Evolutionary conservation across 1,140 invertebrate genomes (phyloP).

Genomic region (Neuroterus valhalla): DNA sequence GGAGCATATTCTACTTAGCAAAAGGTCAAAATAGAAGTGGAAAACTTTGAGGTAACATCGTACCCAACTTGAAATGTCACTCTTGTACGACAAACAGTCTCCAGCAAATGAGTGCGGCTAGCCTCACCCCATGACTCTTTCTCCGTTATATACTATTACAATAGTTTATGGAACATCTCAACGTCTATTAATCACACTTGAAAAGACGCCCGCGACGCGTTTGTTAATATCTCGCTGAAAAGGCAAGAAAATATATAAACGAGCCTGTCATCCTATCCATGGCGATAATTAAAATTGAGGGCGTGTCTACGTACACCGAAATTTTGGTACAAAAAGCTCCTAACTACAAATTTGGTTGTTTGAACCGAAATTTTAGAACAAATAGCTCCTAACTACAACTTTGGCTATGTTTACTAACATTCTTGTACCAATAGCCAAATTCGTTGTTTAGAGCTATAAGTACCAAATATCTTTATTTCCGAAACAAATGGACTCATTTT

Average conservation of each 20-base stretch:
- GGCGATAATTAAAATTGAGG: constrained; percentile 25
- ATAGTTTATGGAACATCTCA: constrained; percentile 1
- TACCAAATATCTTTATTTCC: too few relatives aligned
- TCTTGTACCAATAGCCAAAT: too few relatives aligned
- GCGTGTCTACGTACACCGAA: too few relatives aligned
- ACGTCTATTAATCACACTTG: constrained; percentile 24
- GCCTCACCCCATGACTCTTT: too few relatives aligned
- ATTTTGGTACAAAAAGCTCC: too few relatives aligned
- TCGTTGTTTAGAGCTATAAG: too few relatives aligned
- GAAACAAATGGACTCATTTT: too few relatives aligned
- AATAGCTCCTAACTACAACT: not conserved
- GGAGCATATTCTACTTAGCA: not conserved
- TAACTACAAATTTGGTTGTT: too few relatives aligned
- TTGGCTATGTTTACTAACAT: not conserved
- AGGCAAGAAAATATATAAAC: constrained; percentile 1
- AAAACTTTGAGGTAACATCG: too few relatives aligned
- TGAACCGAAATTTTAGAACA: not conserved
- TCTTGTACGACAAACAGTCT: too few relatives aligned
- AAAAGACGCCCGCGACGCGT: not conserved
- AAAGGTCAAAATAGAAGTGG: not conserved
- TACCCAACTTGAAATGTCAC: too few relatives aligned
- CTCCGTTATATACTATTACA: not conserved
- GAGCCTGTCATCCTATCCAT: not conserved
- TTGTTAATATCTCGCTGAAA: constrained; percentile 7
- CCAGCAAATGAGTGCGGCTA: too few relatives aligned